Evolutionary conservation across 2,888 invertebrate genomes (phyloP).

Genomic region (Perithous albicinctus): DNA sequence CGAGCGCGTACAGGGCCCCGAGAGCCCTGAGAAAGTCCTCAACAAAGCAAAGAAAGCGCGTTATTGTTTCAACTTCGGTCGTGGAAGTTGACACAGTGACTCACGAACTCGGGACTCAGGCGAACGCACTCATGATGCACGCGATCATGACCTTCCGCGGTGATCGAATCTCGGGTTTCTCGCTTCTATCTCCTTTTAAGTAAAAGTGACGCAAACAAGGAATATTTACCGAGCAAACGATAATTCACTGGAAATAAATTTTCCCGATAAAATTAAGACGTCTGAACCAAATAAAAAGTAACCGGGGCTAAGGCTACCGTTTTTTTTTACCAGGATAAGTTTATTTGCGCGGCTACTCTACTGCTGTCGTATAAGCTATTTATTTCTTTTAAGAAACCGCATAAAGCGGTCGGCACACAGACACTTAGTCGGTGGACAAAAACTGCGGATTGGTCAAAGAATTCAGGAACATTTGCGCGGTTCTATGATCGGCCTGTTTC

Average conservation of each 20-base stretch:
- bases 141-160: too few species aligned
- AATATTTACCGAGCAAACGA: slow-evolving; percentile 33
- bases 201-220: too few species aligned
- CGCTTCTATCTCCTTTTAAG: too few species aligned
- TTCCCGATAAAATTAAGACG: slow-evolving; percentile 26
- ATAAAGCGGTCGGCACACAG: slow-evolving; percentile 21
- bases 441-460: slow-evolving; percentile 17
- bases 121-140: too few species aligned
- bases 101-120: too few species aligned
- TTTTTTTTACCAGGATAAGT: slow-evolving; percentile 16
- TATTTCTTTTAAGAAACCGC: slow-evolving; percentile 41
- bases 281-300: slow-evolving; percentile 31
- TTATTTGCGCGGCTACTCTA: slow-evolving; percentile 19
- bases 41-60: too few species aligned
- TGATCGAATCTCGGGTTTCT: too few species aligned
- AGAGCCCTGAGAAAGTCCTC: too few species aligned
- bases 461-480: slow-evolving; percentile 8
- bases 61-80: too few species aligned
- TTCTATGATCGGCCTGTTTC: neutral
- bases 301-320: slow-evolving; percentile 29
- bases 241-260: slow-evolving; percentile 70
- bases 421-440: slow-evolving; percentile 39
- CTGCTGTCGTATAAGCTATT: slow-evolving; percentile 22
- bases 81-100: too few species aligned
- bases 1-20: too few species aligned